These are phyloP conservation scores for Coelogynopora nodosa DNA, from an alignment of 2,888 invertebrate species.

Conservation along the genomic window DNA sequence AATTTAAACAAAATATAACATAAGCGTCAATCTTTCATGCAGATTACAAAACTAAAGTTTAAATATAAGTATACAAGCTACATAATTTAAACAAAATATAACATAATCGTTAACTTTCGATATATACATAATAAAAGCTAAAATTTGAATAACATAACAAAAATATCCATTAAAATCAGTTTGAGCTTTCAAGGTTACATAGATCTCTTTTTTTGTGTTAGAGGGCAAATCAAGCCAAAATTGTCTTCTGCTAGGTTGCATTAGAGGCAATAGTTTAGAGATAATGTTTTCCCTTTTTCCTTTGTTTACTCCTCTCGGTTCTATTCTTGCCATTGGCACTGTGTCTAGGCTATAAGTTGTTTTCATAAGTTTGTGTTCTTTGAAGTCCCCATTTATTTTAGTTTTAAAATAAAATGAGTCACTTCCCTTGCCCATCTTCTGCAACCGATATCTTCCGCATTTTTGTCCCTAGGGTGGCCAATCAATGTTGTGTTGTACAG, in stretches of 20 bases:
- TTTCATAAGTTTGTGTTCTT: neutral
- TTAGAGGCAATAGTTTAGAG: neutral
- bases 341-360: neutral
- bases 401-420: neutral
- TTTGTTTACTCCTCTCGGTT: neutral
- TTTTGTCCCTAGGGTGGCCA: neutral
- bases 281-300: conserved; percentile 9
- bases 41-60: too few species aligned
- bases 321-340: neutral
- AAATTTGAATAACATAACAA: too few species aligned
- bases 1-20: too few species aligned
- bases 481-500: neutral
- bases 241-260: neutral
- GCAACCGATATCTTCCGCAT: neutral
- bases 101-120: too few species aligned
- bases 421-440: neutral
- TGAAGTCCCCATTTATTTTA: neutral
- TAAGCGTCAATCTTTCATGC: too few species aligned
- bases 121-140: too few species aligned
- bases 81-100: too few species aligned
- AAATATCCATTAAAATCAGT: too few species aligned
- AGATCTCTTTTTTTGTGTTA: neutral
- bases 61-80: too few species aligned
- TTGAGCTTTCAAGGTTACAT: too few species aligned
- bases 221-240: conserved; percentile 2